phyloP scores from a whole-genome alignment of 2,888 invertebrate species.

The Oxyteleia sp. region DNA sequence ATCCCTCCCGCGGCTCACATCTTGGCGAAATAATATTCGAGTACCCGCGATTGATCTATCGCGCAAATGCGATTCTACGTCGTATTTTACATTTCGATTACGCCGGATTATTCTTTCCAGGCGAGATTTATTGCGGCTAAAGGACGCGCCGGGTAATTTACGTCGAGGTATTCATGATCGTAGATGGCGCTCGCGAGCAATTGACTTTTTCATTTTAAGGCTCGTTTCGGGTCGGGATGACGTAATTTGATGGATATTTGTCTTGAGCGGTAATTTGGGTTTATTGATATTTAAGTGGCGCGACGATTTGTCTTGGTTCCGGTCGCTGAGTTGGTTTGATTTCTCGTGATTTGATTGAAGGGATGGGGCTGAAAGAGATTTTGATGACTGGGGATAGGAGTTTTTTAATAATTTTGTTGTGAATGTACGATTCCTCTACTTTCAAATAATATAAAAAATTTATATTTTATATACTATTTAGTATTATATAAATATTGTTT shows the following conservation, averaged over 20 bases:
- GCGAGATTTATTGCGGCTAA: conserved; percentile 49
- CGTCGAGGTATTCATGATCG: conserved; percentile 27
- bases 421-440: no score
- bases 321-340: no score
- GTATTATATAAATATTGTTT: no score
- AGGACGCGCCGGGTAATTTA: conserved; percentile 52
- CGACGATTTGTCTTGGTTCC: conserved; percentile 16
- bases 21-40: no score
- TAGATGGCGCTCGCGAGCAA: conserved; percentile 23
- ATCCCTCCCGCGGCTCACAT: no score
- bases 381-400: no score
- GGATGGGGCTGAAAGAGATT: no score
- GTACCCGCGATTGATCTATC: conserved; percentile 48
- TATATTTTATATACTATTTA: no score
- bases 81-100: conserved; percentile 59
- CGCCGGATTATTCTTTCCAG: conserved; percentile 41
- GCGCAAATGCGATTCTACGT: conserved; percentile 45
- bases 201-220: conserved; percentile 48
- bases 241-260: conserved; percentile 38
- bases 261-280: conserved; percentile 24
- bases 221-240: conserved; percentile 16
- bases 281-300: conserved; percentile 37
- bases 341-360: no score
- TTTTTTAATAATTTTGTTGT: no score
- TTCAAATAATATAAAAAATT: no score